phyloP scores from a whole-genome alignment of 2,113 vertebrate genomes.

The Pao palembangensis region DNA sequence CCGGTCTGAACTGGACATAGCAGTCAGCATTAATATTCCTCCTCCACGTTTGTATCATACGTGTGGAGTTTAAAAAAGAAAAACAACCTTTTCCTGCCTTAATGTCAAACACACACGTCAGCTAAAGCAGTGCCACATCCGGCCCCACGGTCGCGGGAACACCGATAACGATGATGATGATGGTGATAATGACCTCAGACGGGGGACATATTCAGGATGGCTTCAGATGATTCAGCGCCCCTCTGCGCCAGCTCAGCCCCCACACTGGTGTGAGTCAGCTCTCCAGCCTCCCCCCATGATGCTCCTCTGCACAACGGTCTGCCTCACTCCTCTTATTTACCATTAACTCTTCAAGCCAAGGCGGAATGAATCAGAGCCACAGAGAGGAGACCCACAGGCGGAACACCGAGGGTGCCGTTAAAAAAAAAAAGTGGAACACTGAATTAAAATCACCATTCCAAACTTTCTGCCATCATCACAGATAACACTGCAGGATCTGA shows the following conservation, averaged over 20 bases:
- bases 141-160: no score
- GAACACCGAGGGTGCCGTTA: no score
- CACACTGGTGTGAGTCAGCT: slow-evolving; percentile 59
- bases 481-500: no score
- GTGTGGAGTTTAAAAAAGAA: no score
- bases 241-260: slow-evolving; percentile 38
- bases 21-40: no score
- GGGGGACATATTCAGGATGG: slow-evolving; percentile 65
- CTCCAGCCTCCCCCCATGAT: slow-evolving; percentile 15
- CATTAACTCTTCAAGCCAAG: background rate
- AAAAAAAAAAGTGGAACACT: no score
- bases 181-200: slow-evolving; percentile 62
- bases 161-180: slow-evolving; percentile 33
- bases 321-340: slow-evolving; percentile 7
- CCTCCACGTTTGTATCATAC: no score
- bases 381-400: background rate
- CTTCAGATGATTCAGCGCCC: slow-evolving; percentile 60
- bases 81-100: no score
- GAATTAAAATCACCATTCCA: no score
- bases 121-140: background rate
- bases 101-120: no score
- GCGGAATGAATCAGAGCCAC: slow-evolving; percentile 14
- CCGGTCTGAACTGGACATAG: background rate
- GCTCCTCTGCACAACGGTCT: background rate
- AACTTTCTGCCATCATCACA: no score